A percentile compares a stretch with the other conserved stretches of the same genome.
phyloP scores from a whole-genome alignment of 2,113 vertebrate genomes.

The Marcusenius ussheri region DNA sequence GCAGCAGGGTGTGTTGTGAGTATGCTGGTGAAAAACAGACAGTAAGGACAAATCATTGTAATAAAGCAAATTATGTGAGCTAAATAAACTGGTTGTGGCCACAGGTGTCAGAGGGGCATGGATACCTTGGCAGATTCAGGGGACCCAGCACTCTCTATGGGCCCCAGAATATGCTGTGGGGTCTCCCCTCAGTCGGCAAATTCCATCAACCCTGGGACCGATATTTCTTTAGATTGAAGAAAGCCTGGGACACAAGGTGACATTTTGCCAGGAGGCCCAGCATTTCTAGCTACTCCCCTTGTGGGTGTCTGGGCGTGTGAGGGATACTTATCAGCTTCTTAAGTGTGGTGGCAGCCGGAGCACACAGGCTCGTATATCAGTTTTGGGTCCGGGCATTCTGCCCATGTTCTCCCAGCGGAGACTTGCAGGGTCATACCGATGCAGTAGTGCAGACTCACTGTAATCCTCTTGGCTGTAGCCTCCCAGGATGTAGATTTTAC shows the following conservation, averaged over 20 bases:
- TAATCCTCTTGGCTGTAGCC: slow-evolving; percentile 63
- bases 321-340: slow-evolving; percentile 19
- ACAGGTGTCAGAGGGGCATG: neutral
- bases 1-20: neutral
- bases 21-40: neutral
- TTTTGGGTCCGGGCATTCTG: slow-evolving; percentile 52
- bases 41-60: neutral
- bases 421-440: slow-evolving; percentile 49
- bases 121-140: neutral
- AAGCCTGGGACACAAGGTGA: neutral
- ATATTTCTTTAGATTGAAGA: neutral
- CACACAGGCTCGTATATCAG: slow-evolving; percentile 55
- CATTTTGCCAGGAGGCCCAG: neutral
- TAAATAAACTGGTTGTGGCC: neutral
- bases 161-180: neutral
- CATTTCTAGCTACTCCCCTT: neutral
- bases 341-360: slow-evolving; percentile 47
- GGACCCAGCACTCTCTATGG: neutral
- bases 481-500: slow-evolving; percentile 57
- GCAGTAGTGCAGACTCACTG: slow-evolving; percentile 53
- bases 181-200: neutral
- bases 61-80: neutral
- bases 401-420: slow-evolving; percentile 58
- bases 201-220: neutral
- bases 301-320: neutral